Conservation (phyloP, 2,113 vertebrate genomes). For the Phoenicopterus ruber region DNA sequence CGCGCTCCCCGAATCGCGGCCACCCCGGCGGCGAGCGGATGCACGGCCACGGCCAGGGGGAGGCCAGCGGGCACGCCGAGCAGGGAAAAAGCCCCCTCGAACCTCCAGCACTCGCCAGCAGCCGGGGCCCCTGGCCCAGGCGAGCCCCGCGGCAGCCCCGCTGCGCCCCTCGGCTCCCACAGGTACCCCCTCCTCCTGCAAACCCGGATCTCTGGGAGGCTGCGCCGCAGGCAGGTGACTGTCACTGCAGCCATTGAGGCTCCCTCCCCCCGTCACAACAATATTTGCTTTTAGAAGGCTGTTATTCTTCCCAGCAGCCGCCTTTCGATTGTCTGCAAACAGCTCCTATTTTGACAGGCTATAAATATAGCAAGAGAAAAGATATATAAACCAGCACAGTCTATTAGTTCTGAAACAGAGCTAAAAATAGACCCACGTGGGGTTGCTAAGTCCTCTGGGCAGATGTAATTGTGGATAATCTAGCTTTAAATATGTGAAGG, state of each 20-base stretch:
- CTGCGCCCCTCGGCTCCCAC: neutral
- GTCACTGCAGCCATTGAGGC: rapidly evolving
- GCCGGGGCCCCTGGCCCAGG: rapidly evolving
- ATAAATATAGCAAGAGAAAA: neutral
- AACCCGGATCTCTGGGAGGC: neutral
- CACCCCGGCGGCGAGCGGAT: rapidly evolving
- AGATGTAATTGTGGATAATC: conserved; percentile 61
- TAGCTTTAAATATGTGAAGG: conserved; percentile 6
- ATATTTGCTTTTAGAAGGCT: neutral
- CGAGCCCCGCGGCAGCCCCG: neutral
- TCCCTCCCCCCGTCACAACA: neutral
- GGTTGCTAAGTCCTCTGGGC: conserved; percentile 29
- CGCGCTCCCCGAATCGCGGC: rapidly evolving
- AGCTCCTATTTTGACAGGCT: neutral
- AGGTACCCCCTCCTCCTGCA: neutral
- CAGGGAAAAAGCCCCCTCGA: too few species aligned
- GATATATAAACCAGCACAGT: neutral
- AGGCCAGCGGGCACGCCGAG: rapidly evolving
- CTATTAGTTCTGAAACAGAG: conserved; percentile 5
- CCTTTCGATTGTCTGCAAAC: neutral
- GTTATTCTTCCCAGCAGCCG: neutral
- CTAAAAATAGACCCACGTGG: conserved; percentile 45
- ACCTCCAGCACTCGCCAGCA: rapidly evolving
- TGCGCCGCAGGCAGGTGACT: neutral
- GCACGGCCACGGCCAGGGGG: rapidly evolving